Evolutionary conservation across 2,888 invertebrate genomes (phyloP).

Genomic region (Perizoma flavofasciatum): DNA sequence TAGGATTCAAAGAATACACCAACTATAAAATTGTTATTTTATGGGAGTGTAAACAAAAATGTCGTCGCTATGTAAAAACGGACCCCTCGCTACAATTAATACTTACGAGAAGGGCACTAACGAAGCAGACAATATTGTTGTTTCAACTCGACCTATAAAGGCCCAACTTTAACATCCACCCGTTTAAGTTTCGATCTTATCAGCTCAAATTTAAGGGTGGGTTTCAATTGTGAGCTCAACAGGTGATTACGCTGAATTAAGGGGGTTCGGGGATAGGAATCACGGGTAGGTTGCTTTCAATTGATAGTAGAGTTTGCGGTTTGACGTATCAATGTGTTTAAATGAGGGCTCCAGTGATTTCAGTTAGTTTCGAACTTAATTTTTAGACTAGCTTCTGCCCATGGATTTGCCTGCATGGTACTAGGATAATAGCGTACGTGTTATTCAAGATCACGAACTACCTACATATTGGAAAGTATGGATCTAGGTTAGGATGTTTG

Average conservation of each 20-base stretch:
- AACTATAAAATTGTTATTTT: too few species aligned
- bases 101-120: slow-evolving; percentile 54
- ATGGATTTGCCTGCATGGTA: too few species aligned
- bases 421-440: neutral
- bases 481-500: too few species aligned
- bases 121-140: slow-evolving; percentile 62
- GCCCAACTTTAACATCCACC: slow-evolving; percentile 28
- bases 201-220: slow-evolving; percentile 14
- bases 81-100: slow-evolving; percentile 45
- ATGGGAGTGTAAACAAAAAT: too few species aligned
- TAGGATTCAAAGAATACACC: too few species aligned
- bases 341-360: slow-evolving; percentile 27
- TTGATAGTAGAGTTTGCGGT: slow-evolving; percentile 67
- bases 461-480: too few species aligned
- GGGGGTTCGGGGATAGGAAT: slow-evolving; percentile 53
- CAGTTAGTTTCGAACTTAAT: slow-evolving; percentile 24
- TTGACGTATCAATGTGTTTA: slow-evolving; percentile 49
- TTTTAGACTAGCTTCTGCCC: neutral
- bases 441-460: neutral
- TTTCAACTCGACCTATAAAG: slow-evolving; percentile 41
- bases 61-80: too few species aligned
- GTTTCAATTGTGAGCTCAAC: slow-evolving; percentile 33
- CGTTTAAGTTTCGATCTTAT: slow-evolving; percentile 39
- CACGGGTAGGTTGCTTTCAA: slow-evolving; percentile 68
- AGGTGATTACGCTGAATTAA: slow-evolving; percentile 44